These are phyloP conservation scores for Coptotermes formosanus DNA, from an alignment of 1,140 invertebrate genomes.

Conservation along the genomic window DNA sequence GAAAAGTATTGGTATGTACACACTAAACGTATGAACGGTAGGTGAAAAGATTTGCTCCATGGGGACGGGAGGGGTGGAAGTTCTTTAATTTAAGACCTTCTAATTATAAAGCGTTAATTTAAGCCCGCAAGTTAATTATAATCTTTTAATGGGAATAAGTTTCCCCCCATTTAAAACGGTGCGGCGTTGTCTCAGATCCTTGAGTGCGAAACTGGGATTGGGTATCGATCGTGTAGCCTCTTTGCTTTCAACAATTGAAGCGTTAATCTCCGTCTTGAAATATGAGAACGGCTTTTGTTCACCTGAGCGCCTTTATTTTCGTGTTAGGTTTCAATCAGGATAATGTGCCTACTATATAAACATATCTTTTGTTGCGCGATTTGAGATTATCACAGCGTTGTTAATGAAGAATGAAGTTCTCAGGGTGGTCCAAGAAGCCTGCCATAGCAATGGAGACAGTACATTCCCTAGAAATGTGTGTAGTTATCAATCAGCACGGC, in stretches of 20 bases:
- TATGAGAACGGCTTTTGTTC: not conserved
- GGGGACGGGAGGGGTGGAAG: not conserved
- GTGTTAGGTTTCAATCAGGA: no score
- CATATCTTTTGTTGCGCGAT: no score
- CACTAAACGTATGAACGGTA: not conserved
- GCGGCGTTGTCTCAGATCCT: not conserved
- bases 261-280: not conserved
- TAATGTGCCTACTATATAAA: no score
- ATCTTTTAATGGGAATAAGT: not conserved
- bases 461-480: no score
- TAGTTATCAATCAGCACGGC: no score
- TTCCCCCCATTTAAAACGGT: not conserved
- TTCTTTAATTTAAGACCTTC: not conserved
- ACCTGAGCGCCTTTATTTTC: not conserved
- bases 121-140: not conserved
- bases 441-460: no score
- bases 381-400: no score
- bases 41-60: not conserved
- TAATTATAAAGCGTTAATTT: slow-evolving; percentile 12
- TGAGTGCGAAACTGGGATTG: not conserved
- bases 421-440: no score
- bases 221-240: not conserved
- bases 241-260: not conserved
- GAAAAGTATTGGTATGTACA: not conserved
- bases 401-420: no score